These are phyloP conservation scores for Elgaria multicarinata DNA, from an alignment of 2,113 vertebrate genomes.

Conservation along the genomic window DNA sequence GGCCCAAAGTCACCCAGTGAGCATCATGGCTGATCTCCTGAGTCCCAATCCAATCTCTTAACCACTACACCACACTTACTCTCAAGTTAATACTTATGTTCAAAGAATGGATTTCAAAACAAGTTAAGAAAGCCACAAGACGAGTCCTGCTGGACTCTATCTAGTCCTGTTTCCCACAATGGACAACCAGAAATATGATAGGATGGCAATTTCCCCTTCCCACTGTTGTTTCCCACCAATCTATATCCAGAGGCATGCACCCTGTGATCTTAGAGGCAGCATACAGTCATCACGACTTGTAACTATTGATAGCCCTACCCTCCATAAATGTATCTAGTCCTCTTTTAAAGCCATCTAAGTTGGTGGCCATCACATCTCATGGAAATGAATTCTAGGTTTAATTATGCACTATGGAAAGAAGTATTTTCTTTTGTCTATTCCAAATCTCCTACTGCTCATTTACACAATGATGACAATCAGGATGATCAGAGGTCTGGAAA, in stretches of 20 bases:
- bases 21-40: too few species aligned
- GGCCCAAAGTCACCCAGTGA: too few species aligned
- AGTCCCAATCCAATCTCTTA: too few species aligned
- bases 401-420: too few species aligned
- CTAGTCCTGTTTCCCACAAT: not conserved
- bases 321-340: not conserved
- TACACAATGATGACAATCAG: too few species aligned
- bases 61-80: too few species aligned
- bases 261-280: not conserved
- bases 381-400: too few species aligned
- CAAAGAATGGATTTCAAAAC: not conserved
- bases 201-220: not conserved
- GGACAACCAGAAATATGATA: not conserved
- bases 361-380: not conserved
- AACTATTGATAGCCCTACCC: not conserved
- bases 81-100: too few species aligned
- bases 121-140: not conserved
- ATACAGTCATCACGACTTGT: not conserved
- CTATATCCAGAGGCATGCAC: not conserved
- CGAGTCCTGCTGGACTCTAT: not conserved
- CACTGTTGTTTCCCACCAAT: not conserved
- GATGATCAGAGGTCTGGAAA: too few species aligned
- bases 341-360: not conserved
- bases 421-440: too few species aligned
- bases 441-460: not conserved